phyloP scores from a whole-genome alignment of 1,140 invertebrate genomes.

The Diorhabda carinulata region DNA sequence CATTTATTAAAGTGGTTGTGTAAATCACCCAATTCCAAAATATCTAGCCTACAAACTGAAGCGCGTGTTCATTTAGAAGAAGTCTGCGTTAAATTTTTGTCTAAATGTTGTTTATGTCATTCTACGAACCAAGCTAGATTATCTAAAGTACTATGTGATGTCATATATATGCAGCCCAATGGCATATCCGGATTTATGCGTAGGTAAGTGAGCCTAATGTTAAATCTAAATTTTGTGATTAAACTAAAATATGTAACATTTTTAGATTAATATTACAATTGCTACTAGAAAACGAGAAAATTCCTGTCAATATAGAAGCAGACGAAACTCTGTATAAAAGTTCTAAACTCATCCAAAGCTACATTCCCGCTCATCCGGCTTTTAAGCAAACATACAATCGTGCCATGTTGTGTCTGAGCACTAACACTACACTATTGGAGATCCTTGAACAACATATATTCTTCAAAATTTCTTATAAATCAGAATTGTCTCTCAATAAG shows the following conservation, averaged over 20 bases:
- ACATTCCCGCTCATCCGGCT: slow-evolving; percentile 41
- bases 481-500: slow-evolving; percentile 26
- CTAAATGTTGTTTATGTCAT: slow-evolving; percentile 79
- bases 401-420: slow-evolving; percentile 67
- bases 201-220: slow-evolving; percentile 43
- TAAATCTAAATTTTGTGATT: background rate
- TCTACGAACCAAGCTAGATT: slow-evolving; percentile 77
- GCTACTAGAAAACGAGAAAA: slow-evolving; percentile 79
- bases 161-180: slow-evolving; percentile 64
- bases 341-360: slow-evolving; percentile 47
- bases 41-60: slow-evolving; percentile 52
- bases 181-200: slow-evolving; percentile 83
- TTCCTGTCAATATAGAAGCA: slow-evolving; percentile 56
- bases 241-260: background rate
- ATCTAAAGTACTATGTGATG: slow-evolving; percentile 71
- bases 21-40: slow-evolving; percentile 48
- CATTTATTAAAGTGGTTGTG: slow-evolving; percentile 74
- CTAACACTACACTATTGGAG: slow-evolving; percentile 62
- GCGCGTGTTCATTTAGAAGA: slow-evolving; percentile 64
- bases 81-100: slow-evolving; percentile 70
- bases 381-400: slow-evolving; percentile 53
- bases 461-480: slow-evolving; percentile 42
- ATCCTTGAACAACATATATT: slow-evolving; percentile 52
- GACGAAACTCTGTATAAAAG: slow-evolving; percentile 46
- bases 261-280: slow-evolving; percentile 70